Evolutionary conservation across 2,888 invertebrate species (phyloP).

Genomic region (Cheilosia urbana): DNA sequence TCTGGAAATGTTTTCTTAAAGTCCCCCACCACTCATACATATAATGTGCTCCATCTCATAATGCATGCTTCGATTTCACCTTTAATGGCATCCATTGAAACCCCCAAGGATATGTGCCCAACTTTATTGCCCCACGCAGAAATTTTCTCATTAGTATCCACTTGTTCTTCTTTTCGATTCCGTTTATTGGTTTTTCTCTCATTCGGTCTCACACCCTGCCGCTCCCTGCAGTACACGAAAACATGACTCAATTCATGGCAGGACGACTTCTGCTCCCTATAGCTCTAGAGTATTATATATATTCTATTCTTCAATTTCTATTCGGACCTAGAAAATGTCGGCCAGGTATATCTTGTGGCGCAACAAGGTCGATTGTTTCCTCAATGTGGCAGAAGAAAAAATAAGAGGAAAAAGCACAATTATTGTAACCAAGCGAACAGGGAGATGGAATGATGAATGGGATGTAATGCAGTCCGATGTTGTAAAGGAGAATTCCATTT

Average conservation of each 20-base stretch:
- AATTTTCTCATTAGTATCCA: constrained; percentile 64
- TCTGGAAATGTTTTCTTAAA: constrained; percentile 10
- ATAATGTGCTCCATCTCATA: background rate
- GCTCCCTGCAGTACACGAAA: constrained; percentile 50
- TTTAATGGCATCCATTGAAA: constrained; percentile 44
- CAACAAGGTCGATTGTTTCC: constrained; percentile 68
- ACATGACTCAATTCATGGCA: constrained; percentile 63
- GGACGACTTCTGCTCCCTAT: constrained; percentile 22
- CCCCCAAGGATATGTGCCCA: constrained; percentile 31
- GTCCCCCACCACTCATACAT: background rate
- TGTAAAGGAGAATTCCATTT: constrained; percentile 50
- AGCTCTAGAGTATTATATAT: constrained; percentile 20
- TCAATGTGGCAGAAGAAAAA: constrained; percentile 32
- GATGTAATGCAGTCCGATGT: constrained; percentile 28
- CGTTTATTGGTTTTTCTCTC: constrained; percentile 61
- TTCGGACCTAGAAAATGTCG: constrained; percentile 25
- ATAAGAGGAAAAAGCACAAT: background rate
- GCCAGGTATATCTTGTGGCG: constrained; percentile 10
- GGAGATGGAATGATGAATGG: constrained; percentile 27
- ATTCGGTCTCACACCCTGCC: background rate
- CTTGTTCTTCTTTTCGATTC: constrained; percentile 48
- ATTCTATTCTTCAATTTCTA: constrained; percentile 28
- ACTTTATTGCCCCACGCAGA: constrained; percentile 53
- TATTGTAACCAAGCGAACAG: constrained; percentile 23
- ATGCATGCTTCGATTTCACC: constrained; percentile 41